A percentile compares a stretch with the other conserved stretches of the same genome.
Evolutionary conservation across 2,113 vertebrate genomes (phyloP).

Genomic region (Nansenia antarctica): DNA sequence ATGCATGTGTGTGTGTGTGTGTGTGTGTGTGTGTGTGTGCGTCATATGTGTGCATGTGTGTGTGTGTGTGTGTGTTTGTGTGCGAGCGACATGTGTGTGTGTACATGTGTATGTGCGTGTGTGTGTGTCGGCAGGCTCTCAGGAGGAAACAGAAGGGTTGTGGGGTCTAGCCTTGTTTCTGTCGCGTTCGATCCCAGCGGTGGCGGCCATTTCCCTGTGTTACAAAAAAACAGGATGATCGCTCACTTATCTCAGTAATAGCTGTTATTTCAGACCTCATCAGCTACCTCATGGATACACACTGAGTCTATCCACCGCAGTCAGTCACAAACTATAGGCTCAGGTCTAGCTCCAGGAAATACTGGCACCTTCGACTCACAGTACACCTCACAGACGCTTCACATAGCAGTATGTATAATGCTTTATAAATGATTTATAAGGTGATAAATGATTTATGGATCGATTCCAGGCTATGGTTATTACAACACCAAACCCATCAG

Average conservation of each 20-base stretch:
- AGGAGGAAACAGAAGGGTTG: conserved; percentile 2
- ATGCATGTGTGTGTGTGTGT: conserved; percentile 12
- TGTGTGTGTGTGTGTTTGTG: conserved; percentile 14
- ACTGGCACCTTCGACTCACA: not conserved
- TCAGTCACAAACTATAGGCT: not conserved
- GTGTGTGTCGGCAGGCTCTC: not conserved
- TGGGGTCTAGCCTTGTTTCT: conserved; percentile 6
- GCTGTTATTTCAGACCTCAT: conserved; percentile 40
- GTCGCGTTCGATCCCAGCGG: conserved; percentile 5
- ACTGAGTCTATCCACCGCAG: not conserved
- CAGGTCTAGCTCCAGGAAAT: no score
- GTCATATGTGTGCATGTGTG: conserved; percentile 1
- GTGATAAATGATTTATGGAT: not conserved
- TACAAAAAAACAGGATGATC: conserved; percentile 50
- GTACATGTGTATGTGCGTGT: conserved; percentile 12
- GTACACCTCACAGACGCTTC: no score
- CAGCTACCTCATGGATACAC: not conserved
- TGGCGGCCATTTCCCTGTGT: conserved; percentile 25
- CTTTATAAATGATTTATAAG: no score
- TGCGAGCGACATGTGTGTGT: conserved; percentile 8
- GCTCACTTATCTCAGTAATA: conserved; percentile 18
- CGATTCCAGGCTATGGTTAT: not conserved
- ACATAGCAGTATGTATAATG: no score
- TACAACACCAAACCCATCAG: not conserved
- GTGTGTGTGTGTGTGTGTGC: conserved; percentile 16